These are phyloP conservation scores for Eupeodes luniger DNA, from an alignment of 2,888 invertebrate genomes.

Conservation along the genomic window DNA sequence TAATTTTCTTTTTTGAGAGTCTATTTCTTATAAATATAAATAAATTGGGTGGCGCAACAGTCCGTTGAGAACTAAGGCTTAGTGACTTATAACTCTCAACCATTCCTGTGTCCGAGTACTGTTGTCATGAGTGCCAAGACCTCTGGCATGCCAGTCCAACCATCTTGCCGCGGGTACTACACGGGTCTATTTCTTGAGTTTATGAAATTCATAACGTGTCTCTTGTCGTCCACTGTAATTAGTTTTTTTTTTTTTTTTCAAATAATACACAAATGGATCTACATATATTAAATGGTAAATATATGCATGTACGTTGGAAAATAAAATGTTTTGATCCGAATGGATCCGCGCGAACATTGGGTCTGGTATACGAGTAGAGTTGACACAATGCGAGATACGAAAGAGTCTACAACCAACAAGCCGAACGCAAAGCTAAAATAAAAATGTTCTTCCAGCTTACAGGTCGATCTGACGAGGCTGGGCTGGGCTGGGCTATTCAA, in stretches of 20 bases:
- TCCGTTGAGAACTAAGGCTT: no score
- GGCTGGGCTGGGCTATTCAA: slow-evolving; percentile 44
- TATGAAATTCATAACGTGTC: not conserved
- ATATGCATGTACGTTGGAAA: slow-evolving; percentile 14
- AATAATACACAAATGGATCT: not conserved
- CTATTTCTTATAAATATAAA: no score
- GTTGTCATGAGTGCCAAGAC: no score
- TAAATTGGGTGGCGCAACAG: no score
- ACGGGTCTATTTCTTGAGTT: no score
- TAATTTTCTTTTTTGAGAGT: no score
- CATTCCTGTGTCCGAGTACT: no score
- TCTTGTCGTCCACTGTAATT: not conserved
- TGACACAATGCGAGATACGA: not conserved
- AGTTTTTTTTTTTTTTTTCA: not conserved
- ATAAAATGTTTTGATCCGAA: slow-evolving; percentile 65
- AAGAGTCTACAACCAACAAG: slow-evolving; percentile 29
- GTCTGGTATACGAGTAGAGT: not conserved
- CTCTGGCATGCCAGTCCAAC: no score
- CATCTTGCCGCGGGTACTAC: no score
- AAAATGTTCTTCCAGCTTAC: not conserved
- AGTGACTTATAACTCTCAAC: no score
- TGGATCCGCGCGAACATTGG: slow-evolving; percentile 51
- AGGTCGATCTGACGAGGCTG: slow-evolving; percentile 30
- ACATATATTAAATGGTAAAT: slow-evolving; percentile 26
- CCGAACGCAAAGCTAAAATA: not conserved